Evolutionary conservation across 2,113 vertebrate species (phyloP), one percentile per base, ranked within the genome.

Genomic region (Varanus komodoensis): DNA sequence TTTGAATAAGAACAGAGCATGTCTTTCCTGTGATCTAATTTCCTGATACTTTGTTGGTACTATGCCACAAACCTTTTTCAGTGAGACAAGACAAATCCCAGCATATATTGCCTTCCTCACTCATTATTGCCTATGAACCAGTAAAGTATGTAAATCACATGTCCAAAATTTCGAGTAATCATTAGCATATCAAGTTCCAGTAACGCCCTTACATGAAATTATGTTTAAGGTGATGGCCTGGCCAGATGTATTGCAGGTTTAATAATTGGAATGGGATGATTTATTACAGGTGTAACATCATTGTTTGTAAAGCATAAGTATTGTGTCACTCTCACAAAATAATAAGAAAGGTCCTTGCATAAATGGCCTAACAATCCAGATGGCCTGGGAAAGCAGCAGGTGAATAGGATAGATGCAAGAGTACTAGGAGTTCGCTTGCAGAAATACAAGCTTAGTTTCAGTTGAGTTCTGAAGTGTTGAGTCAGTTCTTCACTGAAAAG

Each of bases 131-230:
- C 32, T 7, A 34, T 82, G 54, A 9, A 14, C 34, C 25, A 32
- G 48, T 64, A 50, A 29, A 68, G 8, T 32, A 25, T 69, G 23
- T 12, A 69, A 84, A 84, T 67, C 64, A 48, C 64, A 21, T 82
- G 54, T 34, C 80, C 50, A 14, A 67, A 84, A 38, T 84, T 48
- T 68, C 25, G 64, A 83, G 81, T 25, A 83, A 64, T 84, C 80
- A 69, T 69, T 84, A 69, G 25, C 25, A 82, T 82, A 82, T 54
- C 15, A 61, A 61, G 32, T 82, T 82, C 54, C 80, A 69, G 82
- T 84, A 69, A 84, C 64, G 69, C 82, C 64, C 82, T 69, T 48
- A 64, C 38, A 29, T 69, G 64, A 9, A 84, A 84, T 84, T 61
- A 14, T 25, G 50, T 48, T 84, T 34, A 68, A 84, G 11, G 68